Percentiles rank a stretch among this genome's conserved stretches.
Evolutionary conservation across 2,113 vertebrate genomes (phyloP).

Genomic region (Gnathonemus echidnorhynchus): DNA sequence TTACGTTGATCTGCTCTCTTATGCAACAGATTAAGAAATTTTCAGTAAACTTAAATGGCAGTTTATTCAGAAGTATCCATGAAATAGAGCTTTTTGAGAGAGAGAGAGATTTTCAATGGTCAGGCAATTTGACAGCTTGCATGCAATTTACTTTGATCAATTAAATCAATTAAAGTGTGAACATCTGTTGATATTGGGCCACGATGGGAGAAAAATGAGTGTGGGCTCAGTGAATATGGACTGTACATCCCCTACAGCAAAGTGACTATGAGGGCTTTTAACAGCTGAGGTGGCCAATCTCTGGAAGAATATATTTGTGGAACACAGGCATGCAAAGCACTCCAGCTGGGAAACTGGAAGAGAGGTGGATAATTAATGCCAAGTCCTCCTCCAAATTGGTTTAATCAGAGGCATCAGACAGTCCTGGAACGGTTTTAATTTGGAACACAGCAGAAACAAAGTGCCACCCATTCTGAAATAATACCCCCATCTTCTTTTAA

Average conservation of each 20-base stretch:
- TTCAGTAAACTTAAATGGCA: background rate
- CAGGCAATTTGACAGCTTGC: background rate
- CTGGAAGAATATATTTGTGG: background rate
- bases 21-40: background rate
- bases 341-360: background rate
- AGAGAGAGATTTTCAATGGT: background rate
- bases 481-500: background rate
- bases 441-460: conserved; percentile 11
- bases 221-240: background rate
- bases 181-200: background rate
- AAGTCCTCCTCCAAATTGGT: conserved; percentile 16
- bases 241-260: background rate
- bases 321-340: background rate
- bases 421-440: conserved; percentile 10
- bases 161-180: background rate
- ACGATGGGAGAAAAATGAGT: background rate
- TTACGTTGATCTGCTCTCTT: background rate
- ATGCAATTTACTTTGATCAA: background rate
- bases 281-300: background rate
- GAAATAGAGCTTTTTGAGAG: background rate
- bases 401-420: conserved; percentile 13
- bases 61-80: background rate
- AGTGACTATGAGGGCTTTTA: background rate
- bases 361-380: conserved; percentile 8
- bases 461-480: background rate